A percentile compares a stretch with the other conserved stretches of the same genome.
Evolutionary conservation across 2,888 invertebrate species (phyloP).

Genomic region (Trichogramma evanescens): DNA sequence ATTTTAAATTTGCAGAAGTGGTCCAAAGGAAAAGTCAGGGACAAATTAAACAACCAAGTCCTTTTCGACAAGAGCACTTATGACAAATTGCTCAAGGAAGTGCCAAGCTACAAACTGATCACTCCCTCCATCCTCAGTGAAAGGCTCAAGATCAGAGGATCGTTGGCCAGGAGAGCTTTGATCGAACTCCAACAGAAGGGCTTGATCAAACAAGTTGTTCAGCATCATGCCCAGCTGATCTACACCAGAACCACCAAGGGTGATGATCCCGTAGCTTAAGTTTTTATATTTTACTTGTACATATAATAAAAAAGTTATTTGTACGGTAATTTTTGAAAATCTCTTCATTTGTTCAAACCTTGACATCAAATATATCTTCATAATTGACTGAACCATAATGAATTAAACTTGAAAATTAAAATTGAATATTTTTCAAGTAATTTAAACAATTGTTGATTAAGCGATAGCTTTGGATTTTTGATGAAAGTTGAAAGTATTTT

Average conservation of each 20-base stretch:
- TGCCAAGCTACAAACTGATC: slow-evolving; percentile 94
- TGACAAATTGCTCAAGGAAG: slow-evolving; percentile 93
- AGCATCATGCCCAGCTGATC: slow-evolving; percentile 94
- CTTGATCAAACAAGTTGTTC: slow-evolving; percentile 89
- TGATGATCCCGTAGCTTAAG: slow-evolving; percentile 74
- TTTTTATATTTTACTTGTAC: no score
- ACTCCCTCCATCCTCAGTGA: slow-evolving; percentile 99
- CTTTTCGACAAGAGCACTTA: slow-evolving; percentile 97
- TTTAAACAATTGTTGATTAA: no score
- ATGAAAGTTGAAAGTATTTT: no score
- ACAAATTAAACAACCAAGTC: slow-evolving; percentile 98
- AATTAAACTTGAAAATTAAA: no score
- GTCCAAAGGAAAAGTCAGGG: slow-evolving; percentile 99
- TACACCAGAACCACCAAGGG: slow-evolving; percentile 95
- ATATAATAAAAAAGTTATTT: no score
- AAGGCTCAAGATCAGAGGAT: slow-evolving; percentile 95
- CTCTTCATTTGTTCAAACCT: no score
- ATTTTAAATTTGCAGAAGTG: slow-evolving; percentile 72
- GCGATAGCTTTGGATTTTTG: no score
- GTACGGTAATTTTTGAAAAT: no score
- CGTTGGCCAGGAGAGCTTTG: slow-evolving; percentile 89
- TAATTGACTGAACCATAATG: no score
- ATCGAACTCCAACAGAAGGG: slow-evolving; percentile 91
- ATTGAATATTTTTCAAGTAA: no score
- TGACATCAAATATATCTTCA: no score